Evolutionary conservation across 2,888 invertebrate genomes (phyloP), one percentile per base, ranked within the genome.

Genomic region (Sarcophaga subvicina): DNA sequence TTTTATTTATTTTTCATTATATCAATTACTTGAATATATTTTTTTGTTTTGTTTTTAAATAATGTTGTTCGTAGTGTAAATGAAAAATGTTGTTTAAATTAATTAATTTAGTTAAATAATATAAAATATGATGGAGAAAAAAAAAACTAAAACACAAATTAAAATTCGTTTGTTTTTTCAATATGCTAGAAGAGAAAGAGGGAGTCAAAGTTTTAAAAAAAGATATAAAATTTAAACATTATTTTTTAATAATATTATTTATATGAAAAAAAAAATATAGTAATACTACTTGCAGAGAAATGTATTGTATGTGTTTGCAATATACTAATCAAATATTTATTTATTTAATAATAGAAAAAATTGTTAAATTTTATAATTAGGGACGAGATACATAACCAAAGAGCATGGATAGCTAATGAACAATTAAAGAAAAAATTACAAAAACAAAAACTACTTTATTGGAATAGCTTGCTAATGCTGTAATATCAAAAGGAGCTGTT

Each of bases 21-120:
- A 79, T 85, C 64, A 87, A 79, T 80, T 84, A 79, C 78, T 87
- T 81, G 73, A 81, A 78, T 75, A 84, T 64, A 67, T 66, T 67
- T 75, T 80, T 63, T 20, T 70, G n/a, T 25, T 37, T 54, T 64
- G n/a, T 47, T 27, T 69, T 37, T 64, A 59, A 71, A 59, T 45
- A 22, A 37, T 20, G 20, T 62, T 22, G 12, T 63, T 69, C 59
- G 45, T 54, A 60, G 8, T 37, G 3, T 27, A 80, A 81, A 76
- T 80, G 63, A 83, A 79, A 22, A 4, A 62, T 3, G 45, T 69
- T 45, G n/a, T 64, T 60, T 66, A 47, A 80, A 67, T 80, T 62
- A 81, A 49, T 70, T 77, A 20, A 76, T 37, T 37, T 37, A 37
- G 37, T 37, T 37, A 37, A 37, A 37, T 37, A 37, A 37, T 37